Base-by-base conservation (phyloP, 2,888 invertebrate species). In the Eupeodes latifasciatus region DNA sequence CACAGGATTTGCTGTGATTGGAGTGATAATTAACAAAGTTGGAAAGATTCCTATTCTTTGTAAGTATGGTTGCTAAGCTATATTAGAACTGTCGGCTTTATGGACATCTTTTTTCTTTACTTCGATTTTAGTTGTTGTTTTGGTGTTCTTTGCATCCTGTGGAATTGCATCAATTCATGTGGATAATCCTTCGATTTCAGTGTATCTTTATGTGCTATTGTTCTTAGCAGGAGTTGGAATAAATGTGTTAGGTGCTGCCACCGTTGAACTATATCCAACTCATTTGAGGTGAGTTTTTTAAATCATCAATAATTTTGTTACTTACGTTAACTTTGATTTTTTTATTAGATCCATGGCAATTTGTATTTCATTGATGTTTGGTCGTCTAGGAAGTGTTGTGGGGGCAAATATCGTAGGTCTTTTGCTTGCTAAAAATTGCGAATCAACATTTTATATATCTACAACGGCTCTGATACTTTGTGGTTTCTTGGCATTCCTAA, bases 341-440 rank as follows among this genome's bases (percentile, higher is more conserved):
- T 19, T 59, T 77, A 19, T 64, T 66, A 93, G 95, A 90, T 94
- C 93, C 53, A 94, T 94, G 94, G 94, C 94, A 44, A 91, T 95
- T 78, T 94, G 94, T 53, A 94, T 95, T 81, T 94, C 94, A 0
- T 90, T 95, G 12, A 94, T 94, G 94, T 93, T 94, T 89, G 95
- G 95, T n/a, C 92, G 94, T 10, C 80, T 91, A 59, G 95, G 95
- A 10, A 94, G 94, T 53, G 94, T 94, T 89, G 92, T 93, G 44
- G 94, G 94, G 11, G 93, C 94, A 4, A 94, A 94, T 91, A 89
- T 94, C 27, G 92, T 93, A 5, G 94, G 94, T 19, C 91, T 92
- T 5, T 86, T 95, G 19, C 91, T 95, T 44, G 93, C 94, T 34
- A 92, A 92, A 77, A 90, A 93, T 78, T 95, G 95, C 89, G 92